A percentile compares a stretch with the other conserved stretches of the same genome.
These are phyloP conservation scores for Iselma pallidipennis DNA, from an alignment of 2,888 invertebrate genomes.

Conservation along the genomic window DNA sequence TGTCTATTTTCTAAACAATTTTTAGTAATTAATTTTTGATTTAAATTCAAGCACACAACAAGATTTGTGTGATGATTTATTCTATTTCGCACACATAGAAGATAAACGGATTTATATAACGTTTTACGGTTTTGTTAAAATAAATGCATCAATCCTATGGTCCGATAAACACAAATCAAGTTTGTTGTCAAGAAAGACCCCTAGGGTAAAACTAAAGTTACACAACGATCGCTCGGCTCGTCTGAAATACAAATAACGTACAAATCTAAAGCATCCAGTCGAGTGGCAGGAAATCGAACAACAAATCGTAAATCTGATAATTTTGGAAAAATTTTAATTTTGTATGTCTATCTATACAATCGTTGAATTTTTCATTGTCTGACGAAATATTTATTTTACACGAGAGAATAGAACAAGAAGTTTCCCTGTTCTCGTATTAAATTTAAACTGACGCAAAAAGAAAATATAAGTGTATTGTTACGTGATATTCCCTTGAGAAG, in stretches of 20 bases:
- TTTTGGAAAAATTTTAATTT: neutral
- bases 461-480: neutral
- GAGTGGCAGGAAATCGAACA: neutral
- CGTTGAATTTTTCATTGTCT: neutral
- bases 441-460: neutral
- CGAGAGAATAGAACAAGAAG: neutral
- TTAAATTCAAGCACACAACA: no score
- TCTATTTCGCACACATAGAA: no score
- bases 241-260: neutral
- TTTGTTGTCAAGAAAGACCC: conserved; percentile 20
- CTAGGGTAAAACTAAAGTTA: conserved; percentile 21
- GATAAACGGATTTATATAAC: no score
- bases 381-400: neutral
- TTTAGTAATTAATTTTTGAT: conserved; percentile 1
- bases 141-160: conserved; percentile 34
- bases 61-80: no score
- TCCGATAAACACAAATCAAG: conserved; percentile 33
- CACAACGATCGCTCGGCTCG: neutral
- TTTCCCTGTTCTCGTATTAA: neutral
- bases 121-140: conserved; percentile 26
- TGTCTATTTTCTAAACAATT: neutral
- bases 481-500: neutral
- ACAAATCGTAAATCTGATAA: neutral
- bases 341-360: no score
- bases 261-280: neutral